Conservation (phyloP, 2,113 vertebrate genomes). For the Arenaria interpres region DNA sequence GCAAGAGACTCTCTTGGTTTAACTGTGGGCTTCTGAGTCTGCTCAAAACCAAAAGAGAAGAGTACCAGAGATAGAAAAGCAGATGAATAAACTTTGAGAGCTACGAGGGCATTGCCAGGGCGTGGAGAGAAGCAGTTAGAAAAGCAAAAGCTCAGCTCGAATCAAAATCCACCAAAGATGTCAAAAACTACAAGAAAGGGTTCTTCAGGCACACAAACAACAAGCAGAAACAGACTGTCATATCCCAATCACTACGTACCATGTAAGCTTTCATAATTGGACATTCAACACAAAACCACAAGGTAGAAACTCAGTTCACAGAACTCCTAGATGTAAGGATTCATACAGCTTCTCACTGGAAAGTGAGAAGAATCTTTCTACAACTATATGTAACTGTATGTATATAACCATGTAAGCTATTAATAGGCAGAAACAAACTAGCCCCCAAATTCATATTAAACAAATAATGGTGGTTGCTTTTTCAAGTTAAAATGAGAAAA, state of each 20-base stretch:
- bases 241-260: background rate
- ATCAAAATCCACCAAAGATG: background rate
- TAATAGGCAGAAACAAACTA: background rate
- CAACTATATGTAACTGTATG: rapidly evolving
- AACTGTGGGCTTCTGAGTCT: background rate
- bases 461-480: background rate
- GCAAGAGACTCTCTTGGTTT: background rate
- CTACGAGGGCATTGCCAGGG: background rate
- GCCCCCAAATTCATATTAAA: background rate
- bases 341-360: background rate
- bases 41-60: background rate
- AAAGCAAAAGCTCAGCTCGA: background rate
- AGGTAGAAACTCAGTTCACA: background rate
- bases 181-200: background rate
- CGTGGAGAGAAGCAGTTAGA: background rate
- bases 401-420: background rate
- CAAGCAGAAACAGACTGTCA: background rate
- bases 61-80: background rate
- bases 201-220: background rate
- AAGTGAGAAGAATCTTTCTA: background rate
- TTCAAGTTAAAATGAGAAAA: background rate
- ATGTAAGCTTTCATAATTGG: background rate
- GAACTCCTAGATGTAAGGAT: background rate
- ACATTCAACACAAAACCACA: background rate
- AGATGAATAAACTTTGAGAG: background rate